Conservation (phyloP, 1,140 invertebrate species). For the Cephus cinctus region DNA sequence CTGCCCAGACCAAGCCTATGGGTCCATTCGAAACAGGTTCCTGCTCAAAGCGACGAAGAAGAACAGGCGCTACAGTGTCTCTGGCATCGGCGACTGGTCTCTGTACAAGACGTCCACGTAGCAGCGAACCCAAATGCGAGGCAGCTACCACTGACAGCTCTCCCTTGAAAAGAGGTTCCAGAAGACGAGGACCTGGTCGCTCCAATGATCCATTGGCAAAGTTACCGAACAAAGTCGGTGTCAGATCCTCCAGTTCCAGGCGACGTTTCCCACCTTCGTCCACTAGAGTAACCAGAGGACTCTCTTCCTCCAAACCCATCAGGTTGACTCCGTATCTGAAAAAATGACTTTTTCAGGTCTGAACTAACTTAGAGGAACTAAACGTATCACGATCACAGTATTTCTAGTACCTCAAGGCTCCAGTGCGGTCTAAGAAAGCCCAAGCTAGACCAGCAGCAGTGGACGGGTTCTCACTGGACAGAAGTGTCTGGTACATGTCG, state of each 20-base stretch:
- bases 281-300: conserved; percentile 67
- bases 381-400: too few relatives aligned
- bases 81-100: conserved; percentile 74
- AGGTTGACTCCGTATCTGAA: conserved; percentile 74
- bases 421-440: conserved; percentile 74
- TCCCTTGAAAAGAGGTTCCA: conserved; percentile 78
- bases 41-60: conserved; percentile 57
- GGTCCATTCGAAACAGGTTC: conserved; percentile 57
- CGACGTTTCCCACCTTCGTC: conserved; percentile 67
- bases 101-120: conserved; percentile 67
- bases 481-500: conserved; percentile 74
- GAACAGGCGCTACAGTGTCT: conserved; percentile 64
- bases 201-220: conserved; percentile 69
- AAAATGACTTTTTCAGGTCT: too few relatives aligned
- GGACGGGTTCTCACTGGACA: conserved; percentile 54
- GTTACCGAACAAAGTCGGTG: conserved; percentile 60
- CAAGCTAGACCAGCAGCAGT: conserved; percentile 70
- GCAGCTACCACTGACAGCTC: conserved; percentile 74
- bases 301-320: conserved; percentile 55
- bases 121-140: conserved; percentile 55
- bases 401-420: conserved; percentile 66
- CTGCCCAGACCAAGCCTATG: conserved; percentile 79
- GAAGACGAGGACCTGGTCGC: conserved; percentile 64
- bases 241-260: conserved; percentile 71
- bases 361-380: too few relatives aligned